Evolutionary conservation across 1,140 invertebrate genomes (phyloP).

Genomic region (Drosophila athabasca): DNA sequence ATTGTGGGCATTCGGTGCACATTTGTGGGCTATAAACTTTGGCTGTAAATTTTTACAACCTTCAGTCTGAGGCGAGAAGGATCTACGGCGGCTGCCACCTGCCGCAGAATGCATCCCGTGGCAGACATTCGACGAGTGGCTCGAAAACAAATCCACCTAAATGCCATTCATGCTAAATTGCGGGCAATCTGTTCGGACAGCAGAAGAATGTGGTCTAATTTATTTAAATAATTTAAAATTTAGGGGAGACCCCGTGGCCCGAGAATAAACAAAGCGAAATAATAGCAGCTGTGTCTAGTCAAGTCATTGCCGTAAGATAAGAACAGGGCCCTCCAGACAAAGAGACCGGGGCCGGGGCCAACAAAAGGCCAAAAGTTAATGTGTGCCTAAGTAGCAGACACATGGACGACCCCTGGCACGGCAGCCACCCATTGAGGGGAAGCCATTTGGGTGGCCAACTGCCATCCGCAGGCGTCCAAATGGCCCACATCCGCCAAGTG

Average conservation of each 20-base stretch:
- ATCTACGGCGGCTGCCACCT: slow-evolving; percentile 4
- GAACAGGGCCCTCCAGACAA: slow-evolving; percentile 48
- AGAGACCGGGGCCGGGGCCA: slow-evolving; percentile 48
- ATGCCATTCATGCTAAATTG: slow-evolving; percentile 74
- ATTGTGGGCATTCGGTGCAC: slow-evolving; percentile 23
- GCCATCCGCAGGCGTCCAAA: slow-evolving; percentile 5
- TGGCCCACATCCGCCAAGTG: slow-evolving; percentile 61
- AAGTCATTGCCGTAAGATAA: slow-evolving; percentile 60
- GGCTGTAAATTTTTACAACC: slow-evolving; percentile 74
- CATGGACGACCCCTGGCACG: slow-evolving; percentile 14
- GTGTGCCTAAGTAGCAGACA: slow-evolving; percentile 72
- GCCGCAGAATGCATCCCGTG: slow-evolving; percentile 47
- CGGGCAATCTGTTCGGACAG: slow-evolving; percentile 57
- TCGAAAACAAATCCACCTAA: slow-evolving; percentile 54
- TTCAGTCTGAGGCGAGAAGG: slow-evolving; percentile 27
- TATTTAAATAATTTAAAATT: slow-evolving; percentile 80
- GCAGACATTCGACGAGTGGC: slow-evolving; percentile 15
- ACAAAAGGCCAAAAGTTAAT: slow-evolving; percentile 82
- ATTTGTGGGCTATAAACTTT: slow-evolving; percentile 74
- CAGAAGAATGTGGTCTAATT: slow-evolving; percentile 65
- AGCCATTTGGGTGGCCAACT: background rate
- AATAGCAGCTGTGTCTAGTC: slow-evolving; percentile 76
- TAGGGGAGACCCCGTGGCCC: background rate
- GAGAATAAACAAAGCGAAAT: slow-evolving; percentile 48
- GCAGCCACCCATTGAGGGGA: slow-evolving; percentile 5